Base-by-base conservation (phyloP, 2,797 vertebrate genomes). In the Typhlichthys subterraneus region DNA sequence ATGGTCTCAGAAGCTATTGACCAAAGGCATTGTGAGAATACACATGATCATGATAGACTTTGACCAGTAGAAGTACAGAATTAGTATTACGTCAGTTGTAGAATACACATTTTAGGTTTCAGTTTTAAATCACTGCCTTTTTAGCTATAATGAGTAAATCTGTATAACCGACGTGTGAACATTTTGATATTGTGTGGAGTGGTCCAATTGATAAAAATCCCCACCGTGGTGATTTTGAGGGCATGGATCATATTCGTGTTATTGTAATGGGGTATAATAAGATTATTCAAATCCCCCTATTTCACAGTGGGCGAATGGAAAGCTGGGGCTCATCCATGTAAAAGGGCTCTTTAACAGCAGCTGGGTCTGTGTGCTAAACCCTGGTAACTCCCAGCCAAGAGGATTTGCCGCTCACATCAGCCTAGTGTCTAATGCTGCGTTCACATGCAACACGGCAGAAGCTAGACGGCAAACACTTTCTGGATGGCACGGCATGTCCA, bases 231-330 rank as follows among this genome's bases (percentile, higher is more conserved):
- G 73, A 61, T 75, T 80, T 72, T 57, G 73, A 82, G 79, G 74
- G 70, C 69, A 47, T 65, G 83, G 81, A 84, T 90, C 81, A 86
- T 85, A 87, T 86, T 87, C 83, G 83, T 70, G 79, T 85, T 85
- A 84, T 85, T 88, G 77, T 92, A 87, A 89, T 87, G 75, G 87
- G 86, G 72, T 83, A 79, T 92, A 91, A 92, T 89, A 79, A 80
- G 90, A 91, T 92, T 91, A 92, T 91, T 87, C 80, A 89, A 92
- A 92, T 92, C 87, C 87, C 73, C 85, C 81, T 73, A 82, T 89
- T 90, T 89, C 85, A 86, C 84, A 81, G 84, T 81, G 80, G 72
- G 85, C 65, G 61, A 77, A 81, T 76, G 81, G 72, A 80, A 82
- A 63, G 73, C 71, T 49, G 85, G 75, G 81, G 73, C 85, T 85